Evolutionary conservation across 1,140 invertebrate species (phyloP).

Genomic region (Acyrthosiphon pisum): DNA sequence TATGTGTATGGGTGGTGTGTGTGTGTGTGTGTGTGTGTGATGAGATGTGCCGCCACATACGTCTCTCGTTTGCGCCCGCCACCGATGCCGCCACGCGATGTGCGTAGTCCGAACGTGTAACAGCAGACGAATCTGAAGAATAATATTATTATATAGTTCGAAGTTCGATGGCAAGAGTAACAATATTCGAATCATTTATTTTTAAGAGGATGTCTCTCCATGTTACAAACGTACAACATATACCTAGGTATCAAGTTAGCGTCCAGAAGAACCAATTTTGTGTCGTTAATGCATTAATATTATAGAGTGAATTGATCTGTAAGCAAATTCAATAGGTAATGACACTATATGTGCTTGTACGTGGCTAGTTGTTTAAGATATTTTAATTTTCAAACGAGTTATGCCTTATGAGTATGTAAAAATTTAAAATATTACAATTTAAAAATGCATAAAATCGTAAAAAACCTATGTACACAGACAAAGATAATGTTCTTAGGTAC

Average conservation of each 20-base stretch:
- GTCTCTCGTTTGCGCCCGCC: conserved; percentile 10
- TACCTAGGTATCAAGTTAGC: neutral
- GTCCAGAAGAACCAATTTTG: neutral
- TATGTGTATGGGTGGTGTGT: neutral
- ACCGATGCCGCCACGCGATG: neutral
- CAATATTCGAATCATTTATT: neutral
- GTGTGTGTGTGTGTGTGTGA: neutral
- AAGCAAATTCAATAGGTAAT: neutral
- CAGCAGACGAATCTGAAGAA: neutral
- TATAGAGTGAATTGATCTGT: neutral
- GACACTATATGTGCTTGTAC: neutral
- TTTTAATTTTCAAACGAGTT: neutral
- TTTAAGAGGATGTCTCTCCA: neutral
- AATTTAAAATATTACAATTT: neutral
- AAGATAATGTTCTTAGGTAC: neutral
- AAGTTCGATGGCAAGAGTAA: neutral
- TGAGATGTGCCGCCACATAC: neutral
- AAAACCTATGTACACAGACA: neutral
- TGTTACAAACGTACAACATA: neutral
- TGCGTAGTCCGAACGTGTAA: neutral
- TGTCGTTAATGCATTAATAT: neutral
- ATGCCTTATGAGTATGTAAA: neutral
- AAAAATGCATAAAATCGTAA: neutral
- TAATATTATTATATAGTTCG: neutral
- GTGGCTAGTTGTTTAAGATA: neutral